Conservation (phyloP, 2,797 vertebrate species). For the Helostoma temminkii region DNA sequence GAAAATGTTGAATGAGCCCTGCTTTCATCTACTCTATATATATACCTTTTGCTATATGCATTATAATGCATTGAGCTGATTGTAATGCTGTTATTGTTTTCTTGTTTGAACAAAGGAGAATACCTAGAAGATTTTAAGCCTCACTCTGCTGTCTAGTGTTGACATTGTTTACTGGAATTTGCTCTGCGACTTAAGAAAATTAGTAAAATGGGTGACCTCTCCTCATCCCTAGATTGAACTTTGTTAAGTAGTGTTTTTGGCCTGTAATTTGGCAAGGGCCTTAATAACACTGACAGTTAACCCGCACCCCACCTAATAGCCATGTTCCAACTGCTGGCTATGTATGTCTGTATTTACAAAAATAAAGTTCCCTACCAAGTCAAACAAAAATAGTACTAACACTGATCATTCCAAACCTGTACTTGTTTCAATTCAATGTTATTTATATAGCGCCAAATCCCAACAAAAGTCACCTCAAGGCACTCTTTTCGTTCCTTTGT, state of each 20-base stretch:
- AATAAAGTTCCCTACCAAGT: constrained; percentile 8
- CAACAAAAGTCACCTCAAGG: too few species aligned
- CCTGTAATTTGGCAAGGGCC: constrained; percentile 80
- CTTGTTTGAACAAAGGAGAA: constrained; percentile 65
- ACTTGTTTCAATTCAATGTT: neutral
- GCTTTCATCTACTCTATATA: constrained; percentile 53
- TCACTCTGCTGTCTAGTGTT: constrained; percentile 43
- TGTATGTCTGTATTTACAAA: constrained; percentile 31
- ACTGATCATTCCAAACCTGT: neutral
- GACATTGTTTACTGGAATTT: constrained; percentile 70
- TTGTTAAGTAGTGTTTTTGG: constrained; percentile 59
- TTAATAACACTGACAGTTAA: constrained; percentile 69
- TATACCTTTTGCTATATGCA: constrained; percentile 58
- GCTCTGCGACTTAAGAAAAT: constrained; percentile 71
- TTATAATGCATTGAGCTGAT: constrained; percentile 65
- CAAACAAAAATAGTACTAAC: constrained; percentile 10
- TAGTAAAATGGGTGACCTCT: constrained; percentile 74
- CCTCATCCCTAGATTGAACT: constrained; percentile 71
- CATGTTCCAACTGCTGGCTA: constrained; percentile 7
- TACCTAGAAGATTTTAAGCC: constrained; percentile 58
- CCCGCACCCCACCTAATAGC: neutral
- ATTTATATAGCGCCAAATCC: too few species aligned
- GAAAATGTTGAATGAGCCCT: constrained; percentile 29
- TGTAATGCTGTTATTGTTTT: constrained; percentile 70
- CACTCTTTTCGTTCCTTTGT: too few species aligned